Conservation (phyloP, 1,140 invertebrate genomes). For the Drosophila neocordata region DNA sequence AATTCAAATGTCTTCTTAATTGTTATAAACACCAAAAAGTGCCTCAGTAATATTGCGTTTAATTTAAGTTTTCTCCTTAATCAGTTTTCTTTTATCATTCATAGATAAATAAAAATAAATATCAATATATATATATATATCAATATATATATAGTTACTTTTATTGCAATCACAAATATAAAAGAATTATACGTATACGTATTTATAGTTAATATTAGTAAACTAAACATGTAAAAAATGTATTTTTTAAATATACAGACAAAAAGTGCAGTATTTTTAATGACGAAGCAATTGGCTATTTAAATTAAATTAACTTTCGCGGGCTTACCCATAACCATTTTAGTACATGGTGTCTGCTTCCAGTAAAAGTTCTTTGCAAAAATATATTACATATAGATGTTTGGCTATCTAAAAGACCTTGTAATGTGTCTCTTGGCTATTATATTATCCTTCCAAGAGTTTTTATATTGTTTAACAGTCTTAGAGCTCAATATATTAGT, state of each 20-base stretch:
- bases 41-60: constrained; percentile 71
- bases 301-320: neutral
- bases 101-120: constrained; percentile 52
- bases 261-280: constrained; percentile 67
- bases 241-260: constrained; percentile 49
- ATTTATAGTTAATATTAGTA: constrained; percentile 67
- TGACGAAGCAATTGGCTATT: constrained; percentile 15
- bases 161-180: constrained; percentile 37
- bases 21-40: constrained; percentile 80
- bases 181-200: constrained; percentile 30
- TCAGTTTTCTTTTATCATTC: constrained; percentile 55
- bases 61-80: constrained; percentile 43
- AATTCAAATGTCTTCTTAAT: constrained; percentile 65
- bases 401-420: no score
- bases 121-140: constrained; percentile 14
- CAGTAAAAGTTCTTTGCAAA: no score
- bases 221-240: constrained; percentile 49
- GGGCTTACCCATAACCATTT: neutral
- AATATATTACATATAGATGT: no score
- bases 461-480: no score
- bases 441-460: no score
- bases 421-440: no score
- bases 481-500: no score
- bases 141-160: constrained; percentile 12
- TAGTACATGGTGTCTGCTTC: neutral